Percentiles rank a stretch among this genome's conserved stretches.
Conservation (phyloP, 2,888 invertebrate genomes). For the Odontomyia ornata region DNA sequence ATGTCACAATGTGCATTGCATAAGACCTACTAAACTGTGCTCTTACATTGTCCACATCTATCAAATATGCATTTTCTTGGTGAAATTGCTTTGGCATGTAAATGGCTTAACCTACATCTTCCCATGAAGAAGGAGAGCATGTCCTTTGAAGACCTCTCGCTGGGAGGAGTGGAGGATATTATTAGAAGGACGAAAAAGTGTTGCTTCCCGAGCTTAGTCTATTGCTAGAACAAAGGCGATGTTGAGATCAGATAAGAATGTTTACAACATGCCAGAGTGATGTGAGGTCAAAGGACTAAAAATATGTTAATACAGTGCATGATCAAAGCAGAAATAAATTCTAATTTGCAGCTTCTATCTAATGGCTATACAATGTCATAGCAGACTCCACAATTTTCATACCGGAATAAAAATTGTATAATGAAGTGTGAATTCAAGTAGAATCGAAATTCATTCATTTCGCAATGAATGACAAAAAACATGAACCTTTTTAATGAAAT, state of each 20-base stretch:
- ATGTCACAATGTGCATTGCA: too few species aligned
- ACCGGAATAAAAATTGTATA: too few species aligned
- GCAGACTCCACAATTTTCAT: too few species aligned
- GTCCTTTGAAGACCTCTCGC: neutral
- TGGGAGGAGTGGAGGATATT: neutral
- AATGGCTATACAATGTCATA: too few species aligned
- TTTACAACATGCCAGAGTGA: neutral
- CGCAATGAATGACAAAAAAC: neutral
- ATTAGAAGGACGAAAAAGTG: neutral
- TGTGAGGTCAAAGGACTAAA: neutral
- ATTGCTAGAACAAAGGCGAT: neutral
- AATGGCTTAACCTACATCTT: constrained; percentile 46
- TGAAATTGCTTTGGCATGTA: constrained; percentile 48
- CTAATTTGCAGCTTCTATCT: too few species aligned
- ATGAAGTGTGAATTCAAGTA: neutral
- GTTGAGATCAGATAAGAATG: neutral
- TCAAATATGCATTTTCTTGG: constrained; percentile 47
- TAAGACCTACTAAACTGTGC: too few species aligned
- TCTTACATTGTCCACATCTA: neutral
- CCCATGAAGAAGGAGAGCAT: neutral
- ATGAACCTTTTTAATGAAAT: too few species aligned
- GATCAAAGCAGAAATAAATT: neutral
- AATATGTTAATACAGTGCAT: neutral
- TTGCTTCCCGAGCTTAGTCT: neutral
- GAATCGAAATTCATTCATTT: neutral